phyloP scores from a whole-genome alignment of 2,888 invertebrate genomes.

The Microplitis manilae region DNA sequence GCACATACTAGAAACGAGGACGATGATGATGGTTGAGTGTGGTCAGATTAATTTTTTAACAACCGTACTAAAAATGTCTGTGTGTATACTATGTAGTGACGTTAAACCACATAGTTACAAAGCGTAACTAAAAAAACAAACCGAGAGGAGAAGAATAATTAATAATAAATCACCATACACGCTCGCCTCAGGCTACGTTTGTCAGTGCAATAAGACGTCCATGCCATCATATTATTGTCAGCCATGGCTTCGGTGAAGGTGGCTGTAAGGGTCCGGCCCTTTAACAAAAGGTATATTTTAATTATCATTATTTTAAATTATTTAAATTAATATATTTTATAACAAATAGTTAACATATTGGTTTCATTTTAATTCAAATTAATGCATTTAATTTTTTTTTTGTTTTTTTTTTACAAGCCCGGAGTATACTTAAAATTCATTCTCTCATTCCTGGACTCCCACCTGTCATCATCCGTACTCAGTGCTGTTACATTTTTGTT shows the following conservation, averaged over 20 bases:
- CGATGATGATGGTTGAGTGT: conserved; percentile 42
- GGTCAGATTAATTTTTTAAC: conserved; percentile 41
- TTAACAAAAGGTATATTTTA: conserved; percentile 83
- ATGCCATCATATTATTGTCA: conserved; percentile 56
- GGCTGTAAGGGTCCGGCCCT: conserved; percentile 91
- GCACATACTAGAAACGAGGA: conserved; percentile 36
- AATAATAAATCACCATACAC: conserved; percentile 19
- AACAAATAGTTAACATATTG: background rate
- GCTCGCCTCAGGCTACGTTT: conserved; percentile 17
- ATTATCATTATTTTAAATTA: background rate
- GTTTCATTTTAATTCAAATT: background rate
- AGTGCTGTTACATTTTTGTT: background rate
- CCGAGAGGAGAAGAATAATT: conserved; percentile 26
- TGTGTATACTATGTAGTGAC: conserved; percentile 25
- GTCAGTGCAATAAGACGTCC: conserved; percentile 46
- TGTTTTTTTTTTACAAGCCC: background rate
- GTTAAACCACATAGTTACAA: conserved; percentile 32
- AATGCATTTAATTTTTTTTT: too few relatives aligned
- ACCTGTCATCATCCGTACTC: conserved; percentile 15
- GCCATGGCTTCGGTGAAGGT: conserved; percentile 93
- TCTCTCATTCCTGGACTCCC: conserved; percentile 14
- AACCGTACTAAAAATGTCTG: conserved; percentile 34
- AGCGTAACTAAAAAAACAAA: conserved; percentile 38
- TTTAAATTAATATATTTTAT: background rate
- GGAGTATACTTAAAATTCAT: background rate